phyloP scores from a whole-genome alignment of 2,113 vertebrate genomes.

The Pelodiscus sinensis region DNA sequence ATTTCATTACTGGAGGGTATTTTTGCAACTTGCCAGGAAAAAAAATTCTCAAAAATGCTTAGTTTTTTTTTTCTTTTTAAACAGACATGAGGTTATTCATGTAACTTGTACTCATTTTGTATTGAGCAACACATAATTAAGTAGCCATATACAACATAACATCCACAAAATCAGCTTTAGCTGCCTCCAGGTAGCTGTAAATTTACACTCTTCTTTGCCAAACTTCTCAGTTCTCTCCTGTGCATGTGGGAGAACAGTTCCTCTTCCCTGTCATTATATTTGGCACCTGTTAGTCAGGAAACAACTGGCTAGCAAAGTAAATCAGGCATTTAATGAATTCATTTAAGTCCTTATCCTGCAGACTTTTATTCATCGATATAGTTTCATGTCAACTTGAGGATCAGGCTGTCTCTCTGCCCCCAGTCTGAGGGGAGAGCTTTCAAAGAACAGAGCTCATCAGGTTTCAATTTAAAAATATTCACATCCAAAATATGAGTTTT shows the following conservation, averaged over 20 bases:
- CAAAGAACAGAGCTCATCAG: not conserved
- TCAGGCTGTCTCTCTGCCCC: not conserved
- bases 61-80: constrained; percentile 45
- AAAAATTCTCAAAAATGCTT: constrained; percentile 39
- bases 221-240: not conserved
- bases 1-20: constrained; percentile 77
- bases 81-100: constrained; percentile 9
- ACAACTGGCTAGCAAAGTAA: not conserved
- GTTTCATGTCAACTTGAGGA: not conserved
- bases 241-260: not conserved
- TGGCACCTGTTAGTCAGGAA: not conserved
- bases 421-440: no score
- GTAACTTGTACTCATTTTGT: not conserved
- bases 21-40: constrained; percentile 63
- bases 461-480: not conserved
- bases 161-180: not conserved
- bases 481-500: not conserved
- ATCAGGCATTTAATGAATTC: not conserved
- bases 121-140: constrained; percentile 33
- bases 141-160: not conserved
- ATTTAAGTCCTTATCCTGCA: not conserved
- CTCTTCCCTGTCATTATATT: not conserved
- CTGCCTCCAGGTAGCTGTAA: constrained; percentile 19
- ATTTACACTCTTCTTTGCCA: not conserved
- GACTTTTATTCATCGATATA: accelerated